Evolutionary conservation across 1,140 invertebrate species (phyloP).

Genomic region (Diorhabda carinulata): DNA sequence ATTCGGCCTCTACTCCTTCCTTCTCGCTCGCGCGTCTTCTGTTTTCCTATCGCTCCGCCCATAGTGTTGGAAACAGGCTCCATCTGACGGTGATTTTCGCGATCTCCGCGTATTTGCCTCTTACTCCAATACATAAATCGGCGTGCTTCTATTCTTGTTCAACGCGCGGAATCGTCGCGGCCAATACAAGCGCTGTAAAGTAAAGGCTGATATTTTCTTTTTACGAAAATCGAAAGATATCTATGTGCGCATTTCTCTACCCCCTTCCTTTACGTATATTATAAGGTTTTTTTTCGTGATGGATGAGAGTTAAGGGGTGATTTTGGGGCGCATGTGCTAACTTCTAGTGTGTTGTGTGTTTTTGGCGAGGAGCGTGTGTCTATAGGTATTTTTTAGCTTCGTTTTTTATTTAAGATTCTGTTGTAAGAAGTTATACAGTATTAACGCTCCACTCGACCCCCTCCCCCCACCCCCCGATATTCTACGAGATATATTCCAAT

Average conservation of each 20-base stretch:
- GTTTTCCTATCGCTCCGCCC: conserved; percentile 42
- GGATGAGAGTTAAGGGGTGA: conserved; percentile 32
- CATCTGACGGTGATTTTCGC: conserved; percentile 32
- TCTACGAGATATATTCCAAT: too few species aligned
- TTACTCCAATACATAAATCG: not conserved
- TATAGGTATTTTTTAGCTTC: conserved; percentile 18
- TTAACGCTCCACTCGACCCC: too few species aligned
- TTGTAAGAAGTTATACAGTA: not conserved
- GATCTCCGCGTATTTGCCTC: conserved; percentile 15
- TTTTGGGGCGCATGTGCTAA: conserved; percentile 32
- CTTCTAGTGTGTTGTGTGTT: conserved; percentile 21
- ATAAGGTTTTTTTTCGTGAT: conserved; percentile 36
- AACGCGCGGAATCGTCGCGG: conserved; percentile 31
- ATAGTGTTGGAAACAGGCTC: conserved; percentile 43
- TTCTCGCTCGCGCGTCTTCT: conserved; percentile 35
- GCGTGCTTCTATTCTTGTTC: conserved; percentile 25
- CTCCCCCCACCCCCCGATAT: too few species aligned
- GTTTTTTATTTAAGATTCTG: conserved; percentile 7
- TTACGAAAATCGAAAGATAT: conserved; percentile 46
- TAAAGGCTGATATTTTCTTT: conserved; percentile 46
- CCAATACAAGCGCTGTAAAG: conserved; percentile 42
- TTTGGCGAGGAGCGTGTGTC: conserved; percentile 18
- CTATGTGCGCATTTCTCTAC: conserved; percentile 35
- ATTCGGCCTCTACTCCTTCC: conserved; percentile 31
- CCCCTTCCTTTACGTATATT: conserved; percentile 34